Evolutionary conservation across 1,140 invertebrate genomes (phyloP), one percentile per base, ranked within the genome.

Genomic region (Trialeurodes vaporariorum): DNA sequence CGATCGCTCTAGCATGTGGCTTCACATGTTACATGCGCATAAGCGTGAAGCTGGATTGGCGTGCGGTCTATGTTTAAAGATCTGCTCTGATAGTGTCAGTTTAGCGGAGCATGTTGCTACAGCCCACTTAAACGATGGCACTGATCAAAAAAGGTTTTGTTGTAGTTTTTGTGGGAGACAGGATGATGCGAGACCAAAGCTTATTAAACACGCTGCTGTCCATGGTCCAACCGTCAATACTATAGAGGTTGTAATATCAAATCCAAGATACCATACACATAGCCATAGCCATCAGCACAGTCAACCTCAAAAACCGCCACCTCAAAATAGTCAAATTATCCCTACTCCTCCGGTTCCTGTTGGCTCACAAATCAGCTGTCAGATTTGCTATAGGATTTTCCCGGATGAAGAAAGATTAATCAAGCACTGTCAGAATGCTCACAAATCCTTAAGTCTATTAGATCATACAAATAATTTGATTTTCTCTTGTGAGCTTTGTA

Each of bases 141-240:
- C 70, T 23, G 70, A 64, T 26, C 72, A 74, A 67, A 69, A 73
- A 26, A 67, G 75, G 2, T 76, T 76, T 60, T 72, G 70, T 26
- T 81, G 83, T 65, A 80, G 82, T n/a, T 79, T 85, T n/a, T 85
- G 84, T 71, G 80, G 79, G 23, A 79, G 83, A 66, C 82, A 83
- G 66, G 82, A 84, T 62, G 83, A 85, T 72, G 83, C 83, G 9
- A 76, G 79, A 23, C 83, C 83, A 69, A 81, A 81, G 68, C 73
- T 85, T 34, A 81, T 84, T 66, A 81, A 81, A 25, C 84, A 85
- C 69, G 79, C 84, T 23, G 78, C 80, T 0, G 82, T 84, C 63
- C 84, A 85, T 68, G 74, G 73, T 49, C 64, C 77, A 72, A 75
- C 76, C 62, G 74, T 81, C 59, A 82, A 85, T 73, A 82, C 83